phyloP scores from a whole-genome alignment of 2,797 vertebrate genomes.

The Arctocebus calabarensis region DNA sequence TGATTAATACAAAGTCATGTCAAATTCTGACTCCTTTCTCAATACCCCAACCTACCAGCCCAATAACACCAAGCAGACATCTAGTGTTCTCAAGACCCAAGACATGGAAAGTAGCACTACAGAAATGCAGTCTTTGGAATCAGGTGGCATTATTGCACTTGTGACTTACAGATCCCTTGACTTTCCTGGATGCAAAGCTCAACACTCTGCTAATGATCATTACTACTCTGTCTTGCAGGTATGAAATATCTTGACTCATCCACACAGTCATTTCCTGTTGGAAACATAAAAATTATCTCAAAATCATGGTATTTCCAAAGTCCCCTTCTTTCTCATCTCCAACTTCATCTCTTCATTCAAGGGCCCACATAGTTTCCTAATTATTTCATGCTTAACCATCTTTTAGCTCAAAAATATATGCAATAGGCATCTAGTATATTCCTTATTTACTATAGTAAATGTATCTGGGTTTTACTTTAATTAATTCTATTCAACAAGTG shows the following conservation, averaged over 20 bases:
- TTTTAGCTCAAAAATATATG: background rate
- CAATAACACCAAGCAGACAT: background rate
- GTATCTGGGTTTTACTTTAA: background rate
- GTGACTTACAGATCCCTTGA: conserved; percentile 50
- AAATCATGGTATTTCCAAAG: background rate
- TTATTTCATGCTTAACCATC: background rate
- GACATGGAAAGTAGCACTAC: no score
- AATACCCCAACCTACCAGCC: background rate
- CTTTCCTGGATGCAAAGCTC: conserved; percentile 40
- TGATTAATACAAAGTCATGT: background rate
- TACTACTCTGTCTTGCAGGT: conserved; percentile 51
- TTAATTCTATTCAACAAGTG: background rate
- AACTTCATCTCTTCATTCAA: background rate
- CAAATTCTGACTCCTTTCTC: background rate
- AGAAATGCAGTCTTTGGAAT: background rate
- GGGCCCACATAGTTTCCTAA: background rate
- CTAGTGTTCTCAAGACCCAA: background rate
- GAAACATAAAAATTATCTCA: background rate
- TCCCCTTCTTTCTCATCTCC: background rate
- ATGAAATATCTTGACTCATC: conserved; percentile 22
- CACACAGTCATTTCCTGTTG: conserved; percentile 75
- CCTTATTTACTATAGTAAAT: background rate
- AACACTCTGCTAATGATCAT: conserved; percentile 71
- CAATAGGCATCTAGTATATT: background rate
- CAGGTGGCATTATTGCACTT: accelerated